phyloP scores from a whole-genome alignment of 2,113 vertebrate genomes.

The Strix uralensis region DNA sequence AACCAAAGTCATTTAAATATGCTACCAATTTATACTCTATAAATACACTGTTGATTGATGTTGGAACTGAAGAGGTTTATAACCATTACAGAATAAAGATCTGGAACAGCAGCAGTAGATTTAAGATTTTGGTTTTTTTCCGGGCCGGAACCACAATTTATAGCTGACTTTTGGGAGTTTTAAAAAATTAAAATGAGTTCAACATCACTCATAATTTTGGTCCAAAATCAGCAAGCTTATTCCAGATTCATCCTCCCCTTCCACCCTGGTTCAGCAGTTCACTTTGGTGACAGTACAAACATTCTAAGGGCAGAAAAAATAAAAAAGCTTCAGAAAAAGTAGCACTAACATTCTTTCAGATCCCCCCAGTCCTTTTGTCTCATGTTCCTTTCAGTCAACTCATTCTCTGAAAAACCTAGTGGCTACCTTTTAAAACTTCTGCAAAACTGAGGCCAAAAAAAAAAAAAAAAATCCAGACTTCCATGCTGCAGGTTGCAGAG shows the following conservation, averaged over 20 bases:
- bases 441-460: not conserved
- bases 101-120: not conserved
- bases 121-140: rapidly evolving
- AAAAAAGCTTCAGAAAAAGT: not conserved
- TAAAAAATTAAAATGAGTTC: not conserved
- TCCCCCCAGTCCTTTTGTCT: not conserved
- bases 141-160: not conserved
- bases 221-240: not conserved
- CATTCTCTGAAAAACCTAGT: not conserved
- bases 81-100: not conserved
- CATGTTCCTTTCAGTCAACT: not conserved
- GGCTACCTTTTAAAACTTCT: not conserved
- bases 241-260: not conserved
- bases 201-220: not conserved
- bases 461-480: not conserved
- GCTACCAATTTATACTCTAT: not conserved
- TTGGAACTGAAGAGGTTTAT: not conserved
- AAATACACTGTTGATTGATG: not conserved
- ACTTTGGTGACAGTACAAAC: not conserved
- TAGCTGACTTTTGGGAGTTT: not conserved
- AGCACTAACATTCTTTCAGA: not conserved
- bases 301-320: not conserved
- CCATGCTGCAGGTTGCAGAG: not conserved
- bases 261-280: not conserved
- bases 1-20: not conserved